phyloP scores from a whole-genome alignment of 2,797 vertebrate species.

The Cirrhinus molitorella region DNA sequence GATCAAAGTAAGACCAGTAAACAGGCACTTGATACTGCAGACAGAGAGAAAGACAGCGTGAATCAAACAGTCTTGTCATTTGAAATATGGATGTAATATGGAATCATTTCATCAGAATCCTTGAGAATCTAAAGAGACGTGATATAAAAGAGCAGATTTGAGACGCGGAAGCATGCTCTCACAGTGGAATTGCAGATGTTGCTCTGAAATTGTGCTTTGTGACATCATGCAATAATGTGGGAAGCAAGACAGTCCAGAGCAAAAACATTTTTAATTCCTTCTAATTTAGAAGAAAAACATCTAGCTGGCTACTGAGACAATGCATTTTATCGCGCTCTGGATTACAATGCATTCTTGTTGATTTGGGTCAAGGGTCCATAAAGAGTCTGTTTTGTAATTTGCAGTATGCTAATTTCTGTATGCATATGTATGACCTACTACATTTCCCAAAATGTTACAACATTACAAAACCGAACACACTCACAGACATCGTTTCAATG shows the following conservation, averaged over 20 bases:
- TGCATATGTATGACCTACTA: neutral
- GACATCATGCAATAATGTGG: slow-evolving; percentile 1
- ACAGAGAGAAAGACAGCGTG: slow-evolving; percentile 1
- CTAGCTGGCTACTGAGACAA: neutral
- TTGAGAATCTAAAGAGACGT: neutral
- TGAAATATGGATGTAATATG: neutral
- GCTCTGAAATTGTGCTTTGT: slow-evolving; percentile 20
- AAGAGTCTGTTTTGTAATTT: neutral
- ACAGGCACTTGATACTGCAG: slow-evolving; percentile 47
- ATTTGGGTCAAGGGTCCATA: neutral
- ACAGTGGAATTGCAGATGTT: slow-evolving; percentile 3
- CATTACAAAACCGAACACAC: neutral
- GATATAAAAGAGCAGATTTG: neutral
- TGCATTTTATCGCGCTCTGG: neutral
- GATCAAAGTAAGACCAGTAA: slow-evolving; percentile 50
- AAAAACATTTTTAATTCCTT: neutral
- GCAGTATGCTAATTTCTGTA: too few species aligned
- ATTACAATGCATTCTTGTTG: neutral
- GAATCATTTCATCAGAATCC: neutral
- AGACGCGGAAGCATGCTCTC: neutral
- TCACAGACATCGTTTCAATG: neutral
- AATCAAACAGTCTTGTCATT: slow-evolving; percentile 8
- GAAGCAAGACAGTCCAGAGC: neutral
- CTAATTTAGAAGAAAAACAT: neutral
- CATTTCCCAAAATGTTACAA: neutral